phyloP scores from a whole-genome alignment of 2,888 invertebrate species.

The Halictus quadricinctus region DNA sequence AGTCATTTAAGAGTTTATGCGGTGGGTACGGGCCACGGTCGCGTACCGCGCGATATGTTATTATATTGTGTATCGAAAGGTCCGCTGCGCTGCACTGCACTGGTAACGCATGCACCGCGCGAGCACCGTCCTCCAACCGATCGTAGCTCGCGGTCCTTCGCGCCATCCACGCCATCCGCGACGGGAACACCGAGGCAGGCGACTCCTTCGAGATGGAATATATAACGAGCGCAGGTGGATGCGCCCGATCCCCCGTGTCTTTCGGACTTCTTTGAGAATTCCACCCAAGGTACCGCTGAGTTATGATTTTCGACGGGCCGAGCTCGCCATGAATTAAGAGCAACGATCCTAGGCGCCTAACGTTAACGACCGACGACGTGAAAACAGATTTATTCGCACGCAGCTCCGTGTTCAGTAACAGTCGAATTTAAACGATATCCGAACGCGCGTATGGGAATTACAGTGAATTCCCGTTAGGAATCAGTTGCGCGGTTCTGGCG shows the following conservation, averaged over 20 bases:
- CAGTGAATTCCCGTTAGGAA: no score
- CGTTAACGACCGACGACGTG: not conserved
- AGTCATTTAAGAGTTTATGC: slow-evolving; percentile 78
- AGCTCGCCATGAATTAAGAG: not conserved
- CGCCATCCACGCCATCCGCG: slow-evolving; percentile 24
- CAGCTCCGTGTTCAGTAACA: no score
- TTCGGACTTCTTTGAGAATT: not conserved
- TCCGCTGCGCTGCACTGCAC: slow-evolving; percentile 27
- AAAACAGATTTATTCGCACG: not conserved
- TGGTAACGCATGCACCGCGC: slow-evolving; percentile 41
- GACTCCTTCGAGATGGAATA: slow-evolving; percentile 20
- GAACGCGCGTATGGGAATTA: no score
- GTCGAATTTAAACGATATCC: no score
- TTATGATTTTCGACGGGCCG: not conserved
- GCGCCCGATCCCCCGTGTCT: not conserved
- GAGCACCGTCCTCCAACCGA: not conserved
- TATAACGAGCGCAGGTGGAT: slow-evolving; percentile 33
- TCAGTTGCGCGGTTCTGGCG: no score
- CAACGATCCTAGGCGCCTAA: not conserved
- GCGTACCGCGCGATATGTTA: slow-evolving; percentile 70
- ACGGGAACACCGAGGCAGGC: slow-evolving; percentile 7
- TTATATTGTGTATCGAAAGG: slow-evolving; percentile 75
- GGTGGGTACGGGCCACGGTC: slow-evolving; percentile 63
- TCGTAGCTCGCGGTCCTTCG: slow-evolving; percentile 47
- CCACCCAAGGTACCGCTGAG: not conserved